phyloP scores from a whole-genome alignment of 2,797 vertebrate genomes.

The Coranthus polyacanthus region DNA sequence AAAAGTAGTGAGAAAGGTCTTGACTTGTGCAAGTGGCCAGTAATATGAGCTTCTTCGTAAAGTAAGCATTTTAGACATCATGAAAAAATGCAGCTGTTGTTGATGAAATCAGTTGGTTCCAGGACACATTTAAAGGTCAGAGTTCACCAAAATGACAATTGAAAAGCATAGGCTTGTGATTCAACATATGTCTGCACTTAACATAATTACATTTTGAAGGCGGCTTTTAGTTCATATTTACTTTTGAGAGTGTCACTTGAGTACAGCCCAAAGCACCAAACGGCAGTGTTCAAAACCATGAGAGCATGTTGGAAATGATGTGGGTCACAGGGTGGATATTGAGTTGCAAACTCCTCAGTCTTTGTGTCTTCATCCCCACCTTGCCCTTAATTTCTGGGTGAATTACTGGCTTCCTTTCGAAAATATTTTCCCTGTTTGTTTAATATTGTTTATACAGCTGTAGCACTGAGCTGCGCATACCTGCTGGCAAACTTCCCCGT shows the following conservation, averaged over 20 bases:
- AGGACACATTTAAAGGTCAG: conserved; percentile 78
- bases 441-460: conserved; percentile 87
- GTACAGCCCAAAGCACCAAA: conserved; percentile 73
- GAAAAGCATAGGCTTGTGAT: conserved; percentile 64
- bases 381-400: conserved; percentile 76
- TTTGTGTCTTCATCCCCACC: conserved; percentile 73
- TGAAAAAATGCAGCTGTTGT: conserved; percentile 78
- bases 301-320: conserved; percentile 70
- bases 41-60: conserved; percentile 73
- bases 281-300: conserved; percentile 58
- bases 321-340: conserved; percentile 52
- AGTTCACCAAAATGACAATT: conserved; percentile 80
- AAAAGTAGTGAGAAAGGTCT: conserved; percentile 69
- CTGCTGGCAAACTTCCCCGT: conserved; percentile 74
- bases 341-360: conserved; percentile 68
- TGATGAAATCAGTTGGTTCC: conserved; percentile 81
- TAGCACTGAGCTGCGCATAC: conserved; percentile 68
- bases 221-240: conserved; percentile 81
- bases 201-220: conserved; percentile 81
- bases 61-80: conserved; percentile 72
- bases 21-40: conserved; percentile 71
- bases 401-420: conserved; percentile 85
- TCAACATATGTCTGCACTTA: conserved; percentile 87
- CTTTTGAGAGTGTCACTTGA: conserved; percentile 74
- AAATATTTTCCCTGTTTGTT: conserved; percentile 83